Percentiles rank a stretch among this genome's conserved stretches.
phyloP scores from a whole-genome alignment of 2,797 vertebrate species.

The Pangasius larnaudii region DNA sequence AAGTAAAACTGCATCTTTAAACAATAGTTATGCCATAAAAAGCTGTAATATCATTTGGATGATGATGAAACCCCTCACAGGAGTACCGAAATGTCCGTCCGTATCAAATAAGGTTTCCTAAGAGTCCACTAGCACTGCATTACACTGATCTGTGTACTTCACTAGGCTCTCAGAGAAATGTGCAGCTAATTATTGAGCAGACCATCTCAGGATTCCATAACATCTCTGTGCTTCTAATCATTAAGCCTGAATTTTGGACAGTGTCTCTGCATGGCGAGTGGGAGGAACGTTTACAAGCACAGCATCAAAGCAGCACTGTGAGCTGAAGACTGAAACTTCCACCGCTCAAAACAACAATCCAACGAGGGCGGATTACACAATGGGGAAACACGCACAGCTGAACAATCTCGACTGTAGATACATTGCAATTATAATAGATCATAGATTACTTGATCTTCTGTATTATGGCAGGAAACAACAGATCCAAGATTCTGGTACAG shows the following conservation, averaged over 20 bases:
- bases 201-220: background rate
- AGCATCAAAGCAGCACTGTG: conserved; percentile 10
- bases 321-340: conserved; percentile 45
- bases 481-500: conserved; percentile 16
- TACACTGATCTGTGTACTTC: background rate
- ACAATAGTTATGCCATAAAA: background rate
- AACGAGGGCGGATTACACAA: conserved; percentile 29
- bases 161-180: background rate
- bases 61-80: background rate
- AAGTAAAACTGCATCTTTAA: background rate
- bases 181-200: background rate
- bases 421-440: conserved; percentile 41
- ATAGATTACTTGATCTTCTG: conserved; percentile 24
- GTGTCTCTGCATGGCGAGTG: background rate
- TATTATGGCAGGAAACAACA: conserved; percentile 40
- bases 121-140: background rate
- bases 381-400: background rate
- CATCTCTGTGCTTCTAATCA: background rate
- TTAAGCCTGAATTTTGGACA: conserved; percentile 14
- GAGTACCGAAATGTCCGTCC: background rate
- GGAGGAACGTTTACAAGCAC: background rate
- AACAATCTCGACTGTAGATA: conserved; percentile 27
- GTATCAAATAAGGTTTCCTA: background rate
- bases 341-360: conserved; percentile 31
- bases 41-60: background rate